phyloP scores from a whole-genome alignment of 2,888 invertebrate genomes.

The Sinodicranocentrus sp. region DNA sequence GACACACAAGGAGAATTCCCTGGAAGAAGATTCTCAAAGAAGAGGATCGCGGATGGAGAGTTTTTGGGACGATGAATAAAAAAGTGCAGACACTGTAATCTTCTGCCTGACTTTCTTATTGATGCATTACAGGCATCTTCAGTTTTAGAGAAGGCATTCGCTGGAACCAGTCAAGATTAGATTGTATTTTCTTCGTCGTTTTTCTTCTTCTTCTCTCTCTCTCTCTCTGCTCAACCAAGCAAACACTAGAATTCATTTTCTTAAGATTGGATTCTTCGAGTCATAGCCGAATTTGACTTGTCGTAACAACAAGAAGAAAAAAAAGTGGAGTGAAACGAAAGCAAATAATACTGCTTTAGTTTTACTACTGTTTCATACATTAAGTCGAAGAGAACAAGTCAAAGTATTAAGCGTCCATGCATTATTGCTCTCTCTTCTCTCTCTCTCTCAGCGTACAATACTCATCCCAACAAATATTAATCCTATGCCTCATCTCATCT shows the following conservation, averaged over 20 bases:
- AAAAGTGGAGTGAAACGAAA: conserved; percentile 9
- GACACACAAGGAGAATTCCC: neutral
- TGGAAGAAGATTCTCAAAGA: too few relatives aligned
- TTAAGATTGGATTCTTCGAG: conserved; percentile 35
- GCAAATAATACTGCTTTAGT: conserved; percentile 22
- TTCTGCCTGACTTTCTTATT: conserved; percentile 40
- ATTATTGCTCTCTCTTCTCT: neutral
- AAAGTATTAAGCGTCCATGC: conserved; percentile 2
- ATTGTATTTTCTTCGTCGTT: conserved; percentile 19
- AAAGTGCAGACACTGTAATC: conserved; percentile 51
- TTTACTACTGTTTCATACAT: conserved; percentile 27
- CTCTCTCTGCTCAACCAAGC: conserved; percentile 23
- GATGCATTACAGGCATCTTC: conserved; percentile 39
- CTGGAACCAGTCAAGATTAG: conserved; percentile 43
- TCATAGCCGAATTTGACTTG: neutral
- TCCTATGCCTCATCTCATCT: conserved; percentile 24
- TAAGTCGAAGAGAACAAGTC: conserved; percentile 9
- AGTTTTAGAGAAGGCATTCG: neutral
- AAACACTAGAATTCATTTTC: conserved; percentile 39
- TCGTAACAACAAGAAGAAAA: neutral
- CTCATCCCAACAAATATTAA: too few relatives aligned
- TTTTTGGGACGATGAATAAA: neutral
- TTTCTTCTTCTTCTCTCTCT: neutral
- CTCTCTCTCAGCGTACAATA: too few relatives aligned
- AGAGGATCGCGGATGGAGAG: too few relatives aligned